Evolutionary conservation across 2,797 vertebrate genomes (phyloP).

Genomic region (Coracias cyanogaster): DNA sequence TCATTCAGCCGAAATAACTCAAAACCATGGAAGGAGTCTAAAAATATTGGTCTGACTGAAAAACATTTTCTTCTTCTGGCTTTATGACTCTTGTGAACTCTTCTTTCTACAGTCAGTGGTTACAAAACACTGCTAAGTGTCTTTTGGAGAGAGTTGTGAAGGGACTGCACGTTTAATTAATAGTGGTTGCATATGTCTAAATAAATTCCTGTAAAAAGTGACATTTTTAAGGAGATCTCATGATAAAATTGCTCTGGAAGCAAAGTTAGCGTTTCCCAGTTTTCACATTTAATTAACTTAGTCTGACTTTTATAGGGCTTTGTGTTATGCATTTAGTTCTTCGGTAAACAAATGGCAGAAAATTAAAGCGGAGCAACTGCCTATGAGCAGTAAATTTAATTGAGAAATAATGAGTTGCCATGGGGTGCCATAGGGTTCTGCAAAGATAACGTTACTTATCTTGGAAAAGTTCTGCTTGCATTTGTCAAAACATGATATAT

Average conservation of each 20-base stretch:
- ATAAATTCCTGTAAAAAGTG: slow-evolving; percentile 72
- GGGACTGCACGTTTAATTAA: slow-evolving; percentile 47
- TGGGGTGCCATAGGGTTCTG: slow-evolving; percentile 67
- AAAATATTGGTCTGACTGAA: neutral
- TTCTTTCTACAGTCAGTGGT: neutral
- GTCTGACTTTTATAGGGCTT: slow-evolving; percentile 79
- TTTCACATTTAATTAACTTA: slow-evolving; percentile 81
- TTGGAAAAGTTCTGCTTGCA: slow-evolving; percentile 73
- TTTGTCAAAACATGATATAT: slow-evolving; percentile 69
- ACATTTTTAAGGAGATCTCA: slow-evolving; percentile 75
- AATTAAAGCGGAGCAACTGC: slow-evolving; percentile 80
- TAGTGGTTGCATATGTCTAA: slow-evolving; percentile 64
- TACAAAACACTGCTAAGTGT: neutral
- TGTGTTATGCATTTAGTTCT: slow-evolving; percentile 76
- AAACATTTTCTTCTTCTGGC: neutral
- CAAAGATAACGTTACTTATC: slow-evolving; percentile 78
- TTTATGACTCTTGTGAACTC: neutral
- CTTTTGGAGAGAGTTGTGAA: slow-evolving; percentile 26
- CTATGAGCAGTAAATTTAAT: slow-evolving; percentile 81
- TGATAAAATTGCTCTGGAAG: slow-evolving; percentile 75
- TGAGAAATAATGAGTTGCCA: slow-evolving; percentile 82
- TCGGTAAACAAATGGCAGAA: slow-evolving; percentile 81
- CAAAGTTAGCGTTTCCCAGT: slow-evolving; percentile 74
- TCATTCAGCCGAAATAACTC: neutral
- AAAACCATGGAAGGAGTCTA: neutral